Evolutionary conservation across 1,140 invertebrate species (phyloP), one percentile per base, ranked within the genome.

Genomic region (Ericerus pela): DNA sequence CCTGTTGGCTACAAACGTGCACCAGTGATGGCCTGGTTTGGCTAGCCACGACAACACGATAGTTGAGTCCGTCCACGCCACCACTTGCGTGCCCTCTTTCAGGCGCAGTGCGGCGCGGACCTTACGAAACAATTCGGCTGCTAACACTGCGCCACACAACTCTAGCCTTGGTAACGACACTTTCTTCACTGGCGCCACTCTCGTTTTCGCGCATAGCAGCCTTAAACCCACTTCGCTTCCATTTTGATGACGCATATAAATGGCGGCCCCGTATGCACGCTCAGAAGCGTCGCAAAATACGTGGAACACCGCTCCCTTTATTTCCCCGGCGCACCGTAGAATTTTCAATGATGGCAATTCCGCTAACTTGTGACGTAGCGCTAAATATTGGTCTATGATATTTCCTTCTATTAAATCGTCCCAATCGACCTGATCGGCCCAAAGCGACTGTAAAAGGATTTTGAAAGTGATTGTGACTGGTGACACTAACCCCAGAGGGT

Each of bases 121-220:
- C 6, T 14, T 28, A 1, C 41, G n/a, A 24, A 62, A 11, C 1
- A 59, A 24, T 28, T 61, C 38, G 1, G 62, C 62, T 38, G 68
- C 54, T 1, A 70, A 28, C 4, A 63, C 38, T 1, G 67, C 65
- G 6, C 60, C 66, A 54, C 63, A 68, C 2, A 70, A 53, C 47
- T 70, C 69, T 11, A 70, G 56, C 37, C 62, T 47, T 6, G 65
- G 64, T 16, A 69, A 59, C 4, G 62, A 64, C 0, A 65, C 24
- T 38, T 62, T 59, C 37, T 67, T 68, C 0, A 64, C 54, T 6
- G 62, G 67, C 1, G 59, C 38, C 8, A 62, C 56, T 30, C 59
- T 54, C 22, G 57, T 55, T 58, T 63, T 65, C 11, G 56, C 28
- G 6, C 57, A 47, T 10, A 56, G 2, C 2, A 56, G 41, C n/a